Evolutionary conservation across 2,113 vertebrate species (phyloP).

Genomic region (Butorides virescens): DNA sequence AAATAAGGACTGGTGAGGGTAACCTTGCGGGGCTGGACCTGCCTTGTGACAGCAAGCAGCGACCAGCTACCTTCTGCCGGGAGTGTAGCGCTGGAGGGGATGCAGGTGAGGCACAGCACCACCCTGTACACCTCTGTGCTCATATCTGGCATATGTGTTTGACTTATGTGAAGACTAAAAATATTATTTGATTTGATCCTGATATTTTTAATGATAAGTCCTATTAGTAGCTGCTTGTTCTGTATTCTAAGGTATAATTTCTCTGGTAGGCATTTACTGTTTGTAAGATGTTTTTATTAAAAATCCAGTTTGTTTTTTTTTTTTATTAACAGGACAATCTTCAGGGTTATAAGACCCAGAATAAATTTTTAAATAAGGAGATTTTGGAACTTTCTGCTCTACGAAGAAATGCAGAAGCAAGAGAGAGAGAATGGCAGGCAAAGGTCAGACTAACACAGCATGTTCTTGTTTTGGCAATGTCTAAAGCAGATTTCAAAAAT

Average conservation of each 20-base stretch:
- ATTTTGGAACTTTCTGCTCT: conserved; percentile 93
- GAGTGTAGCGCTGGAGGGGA: rapidly evolving
- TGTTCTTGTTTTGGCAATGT: neutral
- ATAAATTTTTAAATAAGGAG: conserved; percentile 98
- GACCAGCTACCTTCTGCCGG: neutral
- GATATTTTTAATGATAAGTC: neutral
- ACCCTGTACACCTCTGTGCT: neutral
- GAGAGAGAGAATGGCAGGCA: conserved; percentile 87
- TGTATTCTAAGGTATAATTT: neutral
- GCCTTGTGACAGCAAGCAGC: neutral
- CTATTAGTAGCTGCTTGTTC: neutral
- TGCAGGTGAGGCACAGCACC: neutral
- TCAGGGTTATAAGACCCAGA: conserved; percentile 95
- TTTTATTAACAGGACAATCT: conserved; percentile 85
- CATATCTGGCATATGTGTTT: rapidly evolving
- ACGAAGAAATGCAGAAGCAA: conserved; percentile 87
- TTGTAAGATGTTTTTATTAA: neutral
- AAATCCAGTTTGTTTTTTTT: neutral
- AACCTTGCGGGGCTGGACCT: neutral
- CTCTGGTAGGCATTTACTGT: neutral
- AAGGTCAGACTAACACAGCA: conserved; percentile 79
- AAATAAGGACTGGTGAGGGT: neutral
- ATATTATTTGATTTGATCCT: neutral
- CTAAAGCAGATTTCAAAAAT: neutral
- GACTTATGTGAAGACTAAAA: neutral